Conservation (phyloP, 2,113 vertebrate species). For the Lophura nycthemera region DNA sequence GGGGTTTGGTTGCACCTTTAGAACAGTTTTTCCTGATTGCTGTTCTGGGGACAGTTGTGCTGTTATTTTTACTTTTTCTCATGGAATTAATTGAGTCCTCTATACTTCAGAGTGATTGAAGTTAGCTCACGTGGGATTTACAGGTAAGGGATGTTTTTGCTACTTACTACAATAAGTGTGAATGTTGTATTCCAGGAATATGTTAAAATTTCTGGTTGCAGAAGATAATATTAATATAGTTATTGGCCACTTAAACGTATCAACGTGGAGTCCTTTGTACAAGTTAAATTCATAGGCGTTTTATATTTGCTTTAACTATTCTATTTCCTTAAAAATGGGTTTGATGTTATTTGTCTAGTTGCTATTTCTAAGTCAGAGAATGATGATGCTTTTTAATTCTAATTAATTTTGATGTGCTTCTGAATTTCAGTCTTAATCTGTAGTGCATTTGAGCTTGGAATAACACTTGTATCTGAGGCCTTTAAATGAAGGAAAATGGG, state of each 20-base stretch:
- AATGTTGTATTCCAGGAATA: not conserved
- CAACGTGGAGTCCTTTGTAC: not conserved
- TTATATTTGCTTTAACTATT: not conserved
- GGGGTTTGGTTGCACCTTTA: accelerated
- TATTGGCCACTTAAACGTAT: not conserved
- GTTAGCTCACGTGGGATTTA: accelerated
- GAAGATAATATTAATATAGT: not conserved
- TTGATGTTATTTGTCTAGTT: not conserved
- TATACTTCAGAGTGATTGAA: not conserved
- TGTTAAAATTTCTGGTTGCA: not conserved
- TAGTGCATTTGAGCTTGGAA: not conserved
- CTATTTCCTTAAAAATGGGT: not conserved
- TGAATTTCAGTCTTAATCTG: not conserved
- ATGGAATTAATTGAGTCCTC: not conserved
- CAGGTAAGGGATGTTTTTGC: not conserved
- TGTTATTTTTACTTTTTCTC: accelerated
- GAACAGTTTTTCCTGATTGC: not conserved
- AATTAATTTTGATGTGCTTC: not conserved
- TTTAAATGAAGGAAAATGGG: not conserved
- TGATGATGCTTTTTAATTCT: not conserved
- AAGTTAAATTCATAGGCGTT: not conserved
- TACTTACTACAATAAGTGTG: accelerated
- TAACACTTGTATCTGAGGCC: not conserved
- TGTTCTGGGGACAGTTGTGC: accelerated
- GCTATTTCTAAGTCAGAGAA: not conserved